Conservation (phyloP, 2,888 invertebrate species). For the Carterocephalus palaemon region DNA sequence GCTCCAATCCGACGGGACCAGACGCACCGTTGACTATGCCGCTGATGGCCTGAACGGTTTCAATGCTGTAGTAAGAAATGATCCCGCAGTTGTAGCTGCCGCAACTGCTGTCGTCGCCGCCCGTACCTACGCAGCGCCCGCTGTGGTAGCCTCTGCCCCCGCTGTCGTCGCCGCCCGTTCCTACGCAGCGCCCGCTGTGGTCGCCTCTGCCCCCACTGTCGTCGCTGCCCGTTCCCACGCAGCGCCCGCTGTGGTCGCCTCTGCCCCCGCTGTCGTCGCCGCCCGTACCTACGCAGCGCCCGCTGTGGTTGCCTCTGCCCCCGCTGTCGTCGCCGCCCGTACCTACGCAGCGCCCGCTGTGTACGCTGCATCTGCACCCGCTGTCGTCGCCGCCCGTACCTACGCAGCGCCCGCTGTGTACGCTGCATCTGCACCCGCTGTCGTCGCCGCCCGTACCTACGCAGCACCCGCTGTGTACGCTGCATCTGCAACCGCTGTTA, state of each 20-base stretch:
- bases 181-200: constrained; percentile 28
- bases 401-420: too few relatives aligned
- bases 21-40: constrained; percentile 77
- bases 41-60: constrained; percentile 78
- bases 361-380: too few relatives aligned
- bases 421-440: too few relatives aligned
- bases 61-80: constrained; percentile 78
- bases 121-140: constrained; percentile 31
- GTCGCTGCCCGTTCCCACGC: too few relatives aligned
- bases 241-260: constrained; percentile 35
- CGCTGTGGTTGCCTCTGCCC: constrained; percentile 35
- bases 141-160: constrained; percentile 28
- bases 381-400: too few relatives aligned
- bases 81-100: constrained; percentile 51
- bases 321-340: too few relatives aligned
- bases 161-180: constrained; percentile 37
- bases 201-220: constrained; percentile 32
- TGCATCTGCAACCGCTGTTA: constrained; percentile 34
- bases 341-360: too few relatives aligned
- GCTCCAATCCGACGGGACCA: constrained; percentile 75
- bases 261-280: constrained; percentile 26
- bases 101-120: constrained; percentile 28
- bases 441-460: too few relatives aligned
- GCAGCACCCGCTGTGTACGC: too few relatives aligned
- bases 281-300: constrained; percentile 32